Evolutionary conservation across 2,888 invertebrate genomes (phyloP).

Genomic region (Villa cingulata): DNA sequence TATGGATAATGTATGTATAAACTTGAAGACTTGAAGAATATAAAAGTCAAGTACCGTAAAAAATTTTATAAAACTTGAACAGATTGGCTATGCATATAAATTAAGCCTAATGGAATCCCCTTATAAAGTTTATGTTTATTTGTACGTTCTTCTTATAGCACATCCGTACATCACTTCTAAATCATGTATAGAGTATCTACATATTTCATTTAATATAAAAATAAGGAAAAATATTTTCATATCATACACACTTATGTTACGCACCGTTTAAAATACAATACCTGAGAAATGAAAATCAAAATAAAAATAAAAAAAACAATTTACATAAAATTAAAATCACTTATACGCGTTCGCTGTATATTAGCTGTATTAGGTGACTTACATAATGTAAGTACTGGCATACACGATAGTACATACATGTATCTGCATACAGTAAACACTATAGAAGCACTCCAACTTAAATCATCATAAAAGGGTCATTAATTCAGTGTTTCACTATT

Average conservation of each 20-base stretch:
- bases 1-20: no score
- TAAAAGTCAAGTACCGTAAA: conserved; percentile 33
- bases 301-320: no score
- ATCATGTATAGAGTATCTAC: background rate
- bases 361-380: no score
- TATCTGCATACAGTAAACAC: background rate
- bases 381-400: conserved; percentile 1
- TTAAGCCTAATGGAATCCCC: conserved; percentile 32
- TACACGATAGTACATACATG: background rate
- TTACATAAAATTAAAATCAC: no score
- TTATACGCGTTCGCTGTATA: no score
- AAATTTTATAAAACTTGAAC: conserved; percentile 35
- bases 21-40: background rate
- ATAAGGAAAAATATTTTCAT: conserved; percentile 6
- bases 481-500: background rate
- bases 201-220: no score
- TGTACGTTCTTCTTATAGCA: no score
- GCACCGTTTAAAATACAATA: no score
- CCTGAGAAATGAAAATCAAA: background rate
- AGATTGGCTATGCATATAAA: conserved; percentile 39
- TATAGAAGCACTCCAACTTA: no score
- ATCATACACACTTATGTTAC: background rate
- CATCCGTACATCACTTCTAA: no score
- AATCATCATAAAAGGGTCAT: background rate
- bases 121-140: conserved; percentile 13